Conservation (phyloP, 23 tunicate species). For the Aplidium turbinatum region DNA sequence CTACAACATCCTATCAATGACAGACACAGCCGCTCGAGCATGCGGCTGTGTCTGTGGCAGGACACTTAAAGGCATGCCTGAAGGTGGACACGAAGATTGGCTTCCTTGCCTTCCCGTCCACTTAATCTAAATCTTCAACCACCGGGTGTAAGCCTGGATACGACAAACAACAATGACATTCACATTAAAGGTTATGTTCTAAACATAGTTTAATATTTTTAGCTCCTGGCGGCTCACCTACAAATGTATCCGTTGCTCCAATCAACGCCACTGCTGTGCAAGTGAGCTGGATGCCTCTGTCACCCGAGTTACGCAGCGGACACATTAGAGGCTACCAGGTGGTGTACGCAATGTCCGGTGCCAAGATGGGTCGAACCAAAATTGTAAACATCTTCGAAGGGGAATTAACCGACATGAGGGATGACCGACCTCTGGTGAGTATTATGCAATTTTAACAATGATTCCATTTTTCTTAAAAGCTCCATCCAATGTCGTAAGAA, state of each 20-base stretch:
- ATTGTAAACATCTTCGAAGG: constrained; percentile 19
- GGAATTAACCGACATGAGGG: background rate
- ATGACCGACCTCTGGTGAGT: constrained; percentile 23
- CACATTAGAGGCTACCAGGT: constrained; percentile 69
- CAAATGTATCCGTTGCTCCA: constrained; percentile 37
- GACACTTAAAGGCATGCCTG: no score
- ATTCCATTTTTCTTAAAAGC: no score
- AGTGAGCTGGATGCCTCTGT: constrained; percentile 66
- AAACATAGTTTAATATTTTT: background rate
- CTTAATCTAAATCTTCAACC: no score
- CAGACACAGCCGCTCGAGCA: no score
- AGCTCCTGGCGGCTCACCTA: constrained; percentile 73
- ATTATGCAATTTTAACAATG: background rate
- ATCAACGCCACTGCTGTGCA: constrained; percentile 62
- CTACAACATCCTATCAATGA: no score
- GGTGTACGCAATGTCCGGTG: constrained; percentile 44
- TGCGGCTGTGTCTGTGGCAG: no score
- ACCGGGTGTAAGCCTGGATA: background rate
- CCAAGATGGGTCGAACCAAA: constrained; percentile 34
- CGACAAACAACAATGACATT: background rate
- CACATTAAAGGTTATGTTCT: background rate
- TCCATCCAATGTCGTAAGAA: no score
- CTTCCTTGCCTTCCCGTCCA: no score
- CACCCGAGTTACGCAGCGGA: constrained; percentile 44
- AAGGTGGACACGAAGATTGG: no score